Conservation (phyloP, 2,888 invertebrate genomes). For the Ormyrus pomaceus region DNA sequence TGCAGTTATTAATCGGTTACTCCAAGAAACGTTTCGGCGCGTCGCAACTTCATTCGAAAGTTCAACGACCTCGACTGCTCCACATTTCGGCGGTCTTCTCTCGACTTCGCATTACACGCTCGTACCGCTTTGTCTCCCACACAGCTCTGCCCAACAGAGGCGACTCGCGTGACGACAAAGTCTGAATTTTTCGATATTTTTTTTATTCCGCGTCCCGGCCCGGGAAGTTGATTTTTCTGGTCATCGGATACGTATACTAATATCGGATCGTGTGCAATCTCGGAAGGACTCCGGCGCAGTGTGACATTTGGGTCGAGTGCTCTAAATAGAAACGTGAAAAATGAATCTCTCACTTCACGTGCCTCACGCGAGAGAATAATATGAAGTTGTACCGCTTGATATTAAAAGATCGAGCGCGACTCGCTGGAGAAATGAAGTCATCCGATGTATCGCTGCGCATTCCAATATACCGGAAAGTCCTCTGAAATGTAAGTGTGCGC, state of each 20-base stretch:
- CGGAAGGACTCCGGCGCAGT: slow-evolving; percentile 16
- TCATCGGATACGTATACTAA: not conserved
- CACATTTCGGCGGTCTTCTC: too few relatives aligned
- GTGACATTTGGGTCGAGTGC: slow-evolving; percentile 45
- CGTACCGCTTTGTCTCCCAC: too few relatives aligned
- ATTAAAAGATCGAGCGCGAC: slow-evolving; percentile 25
- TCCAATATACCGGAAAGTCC: not conserved
- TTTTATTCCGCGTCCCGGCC: too few relatives aligned
- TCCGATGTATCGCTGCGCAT: not conserved
- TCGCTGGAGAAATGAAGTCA: not conserved
- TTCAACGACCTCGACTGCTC: too few relatives aligned
- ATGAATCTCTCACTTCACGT: slow-evolving; percentile 22
- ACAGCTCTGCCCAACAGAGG: too few relatives aligned
- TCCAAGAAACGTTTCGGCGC: too few relatives aligned
- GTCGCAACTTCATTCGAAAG: too few relatives aligned
- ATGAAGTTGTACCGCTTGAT: slow-evolving; percentile 16
- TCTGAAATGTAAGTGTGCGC: too few relatives aligned
- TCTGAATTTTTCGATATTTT: too few relatives aligned
- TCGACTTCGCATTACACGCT: too few relatives aligned
- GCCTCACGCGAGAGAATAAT: slow-evolving; percentile 22
- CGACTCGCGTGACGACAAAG: too few relatives aligned
- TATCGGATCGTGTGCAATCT: slow-evolving; percentile 17
- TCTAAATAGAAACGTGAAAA: slow-evolving; percentile 39
- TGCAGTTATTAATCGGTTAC: too few relatives aligned
- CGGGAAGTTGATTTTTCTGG: not conserved